Base-by-base conservation (phyloP, 2,113 vertebrate species). In the Onychostoma macrolepis region DNA sequence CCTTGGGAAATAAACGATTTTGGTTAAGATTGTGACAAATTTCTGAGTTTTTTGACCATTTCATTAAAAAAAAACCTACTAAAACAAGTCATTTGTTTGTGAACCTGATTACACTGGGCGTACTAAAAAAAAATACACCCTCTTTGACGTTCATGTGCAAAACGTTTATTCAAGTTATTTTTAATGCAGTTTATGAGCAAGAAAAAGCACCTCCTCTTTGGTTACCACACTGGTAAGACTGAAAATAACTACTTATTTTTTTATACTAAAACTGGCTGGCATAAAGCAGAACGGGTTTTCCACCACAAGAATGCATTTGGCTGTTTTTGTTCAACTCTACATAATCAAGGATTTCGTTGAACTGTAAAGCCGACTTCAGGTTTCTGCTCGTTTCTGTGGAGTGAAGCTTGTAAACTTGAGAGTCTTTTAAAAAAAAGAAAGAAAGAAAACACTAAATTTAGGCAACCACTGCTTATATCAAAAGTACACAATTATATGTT, bases 271-370 rank as follows among this genome's bases (percentile, higher is more conserved):
- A 69, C 80, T 86, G 71, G 84, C 86, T 88, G 81, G 67, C 76
- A 83, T 36, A 78, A 89, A 56, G 38, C 81, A 84, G 72, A 26
- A 81, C 17, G 12, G 83, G 69, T 90, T 86, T 8, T 81, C 58
- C 11, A 72, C 90, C 92, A 91, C 93, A 93, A 89, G 86, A 91
- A 93, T 92, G 89, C 9, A 80, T 78, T 74, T 76, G 83, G 61
- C 28, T 30, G 33, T 67, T 56, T 88, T 56, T 78, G 86, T 75
- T 90, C 30, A 6, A 76, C 84, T 89, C 84, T 76, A 79, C 84
- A 87, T 4, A 85, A 79, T 79, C 53, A 13, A 65, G 83, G 76
- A 71, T 48, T 50, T 61, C 45, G 83, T 24, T 58, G 86, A 85
- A 6, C 30, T 80, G 1, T 43, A 83, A 82, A 38, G 19, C 43